Conservation (phyloP, 2,888 invertebrate genomes). For the Cantharis lateralis region DNA sequence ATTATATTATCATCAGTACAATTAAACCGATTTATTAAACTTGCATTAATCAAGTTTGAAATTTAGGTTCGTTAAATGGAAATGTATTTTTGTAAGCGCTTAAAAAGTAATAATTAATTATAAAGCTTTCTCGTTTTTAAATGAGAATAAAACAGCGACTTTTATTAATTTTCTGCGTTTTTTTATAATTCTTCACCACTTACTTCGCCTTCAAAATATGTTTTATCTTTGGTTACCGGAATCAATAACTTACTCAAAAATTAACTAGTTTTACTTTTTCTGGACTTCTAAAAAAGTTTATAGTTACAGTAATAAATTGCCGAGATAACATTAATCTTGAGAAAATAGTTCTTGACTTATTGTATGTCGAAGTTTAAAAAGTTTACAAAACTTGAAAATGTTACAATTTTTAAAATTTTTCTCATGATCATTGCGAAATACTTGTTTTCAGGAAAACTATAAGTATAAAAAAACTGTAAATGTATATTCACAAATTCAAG, state of each 20-base stretch:
- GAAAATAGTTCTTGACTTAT: neutral
- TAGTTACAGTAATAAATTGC: neutral
- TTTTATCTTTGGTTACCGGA: neutral
- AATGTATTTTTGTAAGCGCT: neutral
- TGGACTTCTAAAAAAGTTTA: neutral
- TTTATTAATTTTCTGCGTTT: neutral
- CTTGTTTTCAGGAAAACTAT: too few relatives aligned
- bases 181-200: neutral
- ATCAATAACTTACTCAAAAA: neutral
- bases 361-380: neutral
- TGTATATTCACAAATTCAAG: too few relatives aligned
- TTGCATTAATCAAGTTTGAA: neutral
- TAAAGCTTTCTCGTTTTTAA: neutral
- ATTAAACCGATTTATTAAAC: neutral
- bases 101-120: neutral
- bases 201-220: neutral
- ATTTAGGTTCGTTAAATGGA: neutral
- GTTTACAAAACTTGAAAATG: neutral
- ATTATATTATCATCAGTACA: neutral
- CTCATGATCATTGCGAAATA: neutral
- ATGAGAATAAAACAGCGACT: too few relatives aligned
- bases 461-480: too few relatives aligned
- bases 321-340: neutral
- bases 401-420: neutral
- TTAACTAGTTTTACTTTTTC: neutral